Percentiles rank a stretch among this genome's conserved stretches.
phyloP scores from a whole-genome alignment of 2,888 invertebrate genomes.

The Melieria picta region DNA sequence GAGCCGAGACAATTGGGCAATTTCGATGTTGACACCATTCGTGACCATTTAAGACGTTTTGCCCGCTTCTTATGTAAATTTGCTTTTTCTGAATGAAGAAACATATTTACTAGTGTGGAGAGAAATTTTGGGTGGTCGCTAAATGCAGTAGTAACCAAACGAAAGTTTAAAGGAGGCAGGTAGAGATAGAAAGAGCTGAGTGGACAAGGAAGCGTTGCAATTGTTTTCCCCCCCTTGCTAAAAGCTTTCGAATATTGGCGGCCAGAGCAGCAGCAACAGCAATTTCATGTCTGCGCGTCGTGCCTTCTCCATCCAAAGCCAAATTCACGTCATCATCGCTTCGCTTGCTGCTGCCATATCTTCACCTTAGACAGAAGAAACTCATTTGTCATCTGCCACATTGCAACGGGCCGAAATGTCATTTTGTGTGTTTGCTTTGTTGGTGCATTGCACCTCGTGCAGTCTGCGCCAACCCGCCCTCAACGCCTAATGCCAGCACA shows the following conservation, averaged over 20 bases:
- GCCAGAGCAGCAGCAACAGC: background rate
- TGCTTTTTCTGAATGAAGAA: background rate
- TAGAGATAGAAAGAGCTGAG: no score
- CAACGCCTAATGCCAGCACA: constrained; percentile 17
- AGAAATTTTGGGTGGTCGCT: no score
- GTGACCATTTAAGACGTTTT: constrained; percentile 51
- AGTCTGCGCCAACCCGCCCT: background rate
- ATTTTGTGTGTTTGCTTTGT: constrained; percentile 21
- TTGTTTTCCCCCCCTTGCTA: no score
- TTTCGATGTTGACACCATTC: constrained; percentile 59
- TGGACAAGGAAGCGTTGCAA: no score
- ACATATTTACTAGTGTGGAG: no score
- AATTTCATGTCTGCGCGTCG: background rate
- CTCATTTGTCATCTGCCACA: constrained; percentile 34
- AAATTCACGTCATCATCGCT: background rate
- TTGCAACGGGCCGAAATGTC: constrained; percentile 28
- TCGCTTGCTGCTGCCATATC: background rate
- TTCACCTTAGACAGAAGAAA: background rate
- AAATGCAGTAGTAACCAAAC: no score
- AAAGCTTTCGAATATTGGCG: no score
- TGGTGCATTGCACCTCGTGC: background rate
- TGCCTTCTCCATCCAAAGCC: background rate
- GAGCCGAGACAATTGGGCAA: constrained; percentile 26
- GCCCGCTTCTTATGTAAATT: constrained; percentile 56
- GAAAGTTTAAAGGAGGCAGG: no score